Evolutionary conservation across 2,113 vertebrate genomes (phyloP).

Genomic region (Myiozetetes cayanensis): DNA sequence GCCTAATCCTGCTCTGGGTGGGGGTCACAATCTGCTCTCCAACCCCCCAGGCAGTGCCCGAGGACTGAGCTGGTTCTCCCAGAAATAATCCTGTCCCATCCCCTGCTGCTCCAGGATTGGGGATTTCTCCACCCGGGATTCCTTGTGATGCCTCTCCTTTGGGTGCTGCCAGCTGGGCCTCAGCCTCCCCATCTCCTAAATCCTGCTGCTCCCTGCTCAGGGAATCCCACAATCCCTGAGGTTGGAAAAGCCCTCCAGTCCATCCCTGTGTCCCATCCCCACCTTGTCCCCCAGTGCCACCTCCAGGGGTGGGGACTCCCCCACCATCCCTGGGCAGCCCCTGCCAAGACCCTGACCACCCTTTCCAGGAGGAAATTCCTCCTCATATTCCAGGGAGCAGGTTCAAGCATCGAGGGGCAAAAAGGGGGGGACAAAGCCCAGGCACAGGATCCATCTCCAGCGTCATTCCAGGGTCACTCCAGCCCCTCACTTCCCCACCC

Average conservation of each 20-base stretch:
- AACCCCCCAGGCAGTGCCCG: neutral
- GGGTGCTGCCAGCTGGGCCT: fast-evolving
- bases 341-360: neutral
- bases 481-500: neutral
- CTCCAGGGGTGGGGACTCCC: neutral
- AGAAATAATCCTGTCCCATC: neutral
- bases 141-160: fast-evolving
- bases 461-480: neutral
- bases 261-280: neutral
- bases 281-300: neutral
- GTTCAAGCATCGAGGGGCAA: neutral
- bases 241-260: neutral
- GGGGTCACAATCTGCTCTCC: too few species aligned
- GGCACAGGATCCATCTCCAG: neutral
- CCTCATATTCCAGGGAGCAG: neutral
- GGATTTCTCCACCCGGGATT: too few species aligned
- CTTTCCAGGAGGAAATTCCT: neutral
- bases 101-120: neutral
- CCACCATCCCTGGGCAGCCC: neutral
- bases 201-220: neutral
- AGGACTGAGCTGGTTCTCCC: neutral
- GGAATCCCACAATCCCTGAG: neutral
- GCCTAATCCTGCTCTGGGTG: neutral
- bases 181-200: neutral
- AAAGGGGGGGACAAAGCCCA: neutral